These are phyloP conservation scores for Coracias cyanogaster DNA, from an alignment of 2,797 vertebrate genomes.

Conservation along the genomic window DNA sequence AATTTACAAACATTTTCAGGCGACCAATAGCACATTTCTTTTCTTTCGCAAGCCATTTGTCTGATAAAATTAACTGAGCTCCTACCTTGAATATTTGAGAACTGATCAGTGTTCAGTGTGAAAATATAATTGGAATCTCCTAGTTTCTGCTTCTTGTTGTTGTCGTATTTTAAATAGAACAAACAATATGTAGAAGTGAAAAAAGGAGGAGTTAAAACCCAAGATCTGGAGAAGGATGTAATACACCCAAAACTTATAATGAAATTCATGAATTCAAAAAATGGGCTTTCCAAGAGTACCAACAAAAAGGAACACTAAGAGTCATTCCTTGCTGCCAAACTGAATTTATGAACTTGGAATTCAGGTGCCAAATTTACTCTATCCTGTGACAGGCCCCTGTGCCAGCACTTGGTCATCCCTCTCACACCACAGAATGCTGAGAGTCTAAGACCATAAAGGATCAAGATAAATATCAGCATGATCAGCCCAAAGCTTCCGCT, in stretches of 20 bases:
- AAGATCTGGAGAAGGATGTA: not conserved
- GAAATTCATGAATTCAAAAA: not conserved
- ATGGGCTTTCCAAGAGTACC: not conserved
- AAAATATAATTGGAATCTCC: conserved; percentile 22
- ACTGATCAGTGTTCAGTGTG: not conserved
- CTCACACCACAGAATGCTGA: not conserved
- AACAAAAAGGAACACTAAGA: not conserved
- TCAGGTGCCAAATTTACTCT: not conserved
- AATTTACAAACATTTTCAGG: not conserved
- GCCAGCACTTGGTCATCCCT: not conserved
- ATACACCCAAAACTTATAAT: not conserved
- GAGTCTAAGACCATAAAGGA: not conserved
- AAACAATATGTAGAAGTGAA: not conserved
- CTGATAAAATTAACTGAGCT: not conserved
- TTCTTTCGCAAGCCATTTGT: not conserved
- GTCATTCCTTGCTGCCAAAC: not conserved
- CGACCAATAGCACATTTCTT: not conserved
- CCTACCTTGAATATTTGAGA: not conserved
- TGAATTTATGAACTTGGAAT: not conserved
- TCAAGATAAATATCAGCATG: not conserved
- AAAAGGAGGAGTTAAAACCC: not conserved
- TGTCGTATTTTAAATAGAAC: not conserved
- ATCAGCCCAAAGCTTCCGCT: not conserved
- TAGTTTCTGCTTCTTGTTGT: not conserved
- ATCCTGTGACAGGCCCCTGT: not conserved